Evolutionary conservation across 2,888 invertebrate species (phyloP), one percentile per base, ranked within the genome.

Genomic region (Caenorhabditis sp.): DNA sequence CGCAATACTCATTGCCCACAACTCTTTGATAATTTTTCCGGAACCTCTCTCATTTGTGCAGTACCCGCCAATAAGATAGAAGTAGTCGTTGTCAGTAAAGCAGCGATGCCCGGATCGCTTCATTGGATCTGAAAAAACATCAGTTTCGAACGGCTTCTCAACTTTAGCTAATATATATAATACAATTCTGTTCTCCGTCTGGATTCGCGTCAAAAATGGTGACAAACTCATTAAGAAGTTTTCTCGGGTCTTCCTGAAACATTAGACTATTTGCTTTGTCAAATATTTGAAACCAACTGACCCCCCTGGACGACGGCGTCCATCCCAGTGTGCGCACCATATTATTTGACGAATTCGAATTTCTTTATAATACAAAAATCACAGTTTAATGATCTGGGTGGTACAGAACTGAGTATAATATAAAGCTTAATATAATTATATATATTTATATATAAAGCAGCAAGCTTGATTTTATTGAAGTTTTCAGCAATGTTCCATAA

Each of bases 51-150:
- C 35, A 20, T 15, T 37, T 22, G 71, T 78, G 35, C 20, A 47
- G 18, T 84, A 90, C 13, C 90, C 90, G 8, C 90, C 90, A 35
- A 90, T 68, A 5, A 88, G 60, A 60, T 89, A 90, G n/a, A 90
- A 50, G 69, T 84, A 88, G 55, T 90, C 88, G 37, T 80, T 72
- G 28, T 86, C 87, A 9, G 81, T 74, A 69, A 89, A 90, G 11
- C 86, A 82, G 8, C 90, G 79, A 58, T 90, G 90, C 4, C 90
- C 90, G 28, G 88, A 88, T 20, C 90, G 81, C 26, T 81, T 56
- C 13, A 18, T 6, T 8, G 88, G 88, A 56, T 64, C 82, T 82
- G 58, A 58, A 62, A 76, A 28, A 15, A 50, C 24, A 26, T 32
- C 3, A 22, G 13, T 11, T 51, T 22, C 4, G 2, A 15, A 8